Evolutionary conservation across 1,140 invertebrate genomes (phyloP).

Genomic region (Drosophila pectinifera): DNA sequence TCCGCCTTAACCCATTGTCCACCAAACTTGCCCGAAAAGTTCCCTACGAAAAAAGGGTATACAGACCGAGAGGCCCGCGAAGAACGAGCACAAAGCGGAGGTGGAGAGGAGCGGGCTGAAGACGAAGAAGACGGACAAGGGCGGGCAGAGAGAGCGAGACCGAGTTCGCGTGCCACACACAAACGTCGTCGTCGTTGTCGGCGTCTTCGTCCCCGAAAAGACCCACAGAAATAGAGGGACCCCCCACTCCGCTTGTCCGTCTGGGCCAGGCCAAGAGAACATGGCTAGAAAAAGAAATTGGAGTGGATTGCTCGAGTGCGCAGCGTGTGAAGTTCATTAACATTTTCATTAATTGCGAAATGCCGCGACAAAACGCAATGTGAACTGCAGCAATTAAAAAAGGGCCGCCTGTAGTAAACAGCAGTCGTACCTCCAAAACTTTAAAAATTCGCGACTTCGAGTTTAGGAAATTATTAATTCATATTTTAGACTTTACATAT

Average conservation of each 20-base stretch:
- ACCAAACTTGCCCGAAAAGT: constrained; percentile 37
- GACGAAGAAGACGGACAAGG: constrained; percentile 33
- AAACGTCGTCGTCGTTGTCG: constrained; percentile 4
- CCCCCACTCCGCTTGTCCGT: constrained; percentile 9
- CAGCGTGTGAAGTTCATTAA: constrained; percentile 84
- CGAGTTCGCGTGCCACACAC: constrained; percentile 54
- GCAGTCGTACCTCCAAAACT: constrained; percentile 7
- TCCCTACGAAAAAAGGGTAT: constrained; percentile 35
- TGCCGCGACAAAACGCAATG: constrained; percentile 65
- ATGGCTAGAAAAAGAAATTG: constrained; percentile 64
- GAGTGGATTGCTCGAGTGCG: constrained; percentile 57
- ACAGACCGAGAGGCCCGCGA: constrained; percentile 21
- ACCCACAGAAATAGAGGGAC: constrained; percentile 42
- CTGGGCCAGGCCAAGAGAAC: constrained; percentile 45
- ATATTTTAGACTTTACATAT: too few species aligned
- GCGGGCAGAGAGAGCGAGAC: constrained; percentile 29
- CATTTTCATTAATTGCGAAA: constrained; percentile 84
- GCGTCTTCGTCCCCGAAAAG: constrained; percentile 21
- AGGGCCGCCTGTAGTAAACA: constrained; percentile 16
- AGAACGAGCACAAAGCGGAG: constrained; percentile 38
- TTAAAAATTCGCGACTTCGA: background rate
- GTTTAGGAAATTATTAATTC: background rate
- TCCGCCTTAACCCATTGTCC: constrained; percentile 26
- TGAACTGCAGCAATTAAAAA: constrained; percentile 70
- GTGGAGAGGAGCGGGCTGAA: constrained; percentile 28